Evolutionary conservation across 2,797 vertebrate genomes (phyloP).

Genomic region (Sylvilagus floridanus): DNA sequence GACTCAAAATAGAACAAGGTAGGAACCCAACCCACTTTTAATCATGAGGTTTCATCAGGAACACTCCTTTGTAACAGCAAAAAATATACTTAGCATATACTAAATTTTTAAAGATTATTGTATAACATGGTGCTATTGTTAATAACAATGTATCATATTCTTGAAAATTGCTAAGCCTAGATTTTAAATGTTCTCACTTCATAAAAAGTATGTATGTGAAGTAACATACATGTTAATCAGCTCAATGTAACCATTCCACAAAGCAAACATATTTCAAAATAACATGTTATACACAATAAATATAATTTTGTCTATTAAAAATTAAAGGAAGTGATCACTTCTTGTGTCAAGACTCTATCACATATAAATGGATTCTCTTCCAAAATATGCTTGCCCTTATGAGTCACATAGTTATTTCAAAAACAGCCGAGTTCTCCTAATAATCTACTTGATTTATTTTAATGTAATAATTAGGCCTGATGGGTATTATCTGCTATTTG

Average conservation of each 20-base stretch:
- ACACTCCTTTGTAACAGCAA: neutral
- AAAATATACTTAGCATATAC: neutral
- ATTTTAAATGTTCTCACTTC: neutral
- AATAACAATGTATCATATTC: neutral
- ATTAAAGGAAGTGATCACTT: neutral
- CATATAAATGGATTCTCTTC: neutral
- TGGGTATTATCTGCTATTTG: neutral
- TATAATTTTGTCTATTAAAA: neutral
- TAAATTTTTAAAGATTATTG: neutral
- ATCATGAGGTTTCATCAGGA: neutral
- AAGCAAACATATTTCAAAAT: neutral
- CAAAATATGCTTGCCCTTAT: neutral
- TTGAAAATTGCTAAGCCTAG: neutral
- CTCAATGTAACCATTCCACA: neutral
- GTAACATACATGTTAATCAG: too few species aligned
- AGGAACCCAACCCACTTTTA: rapidly evolving
- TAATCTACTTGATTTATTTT: neutral
- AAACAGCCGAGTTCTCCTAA: neutral
- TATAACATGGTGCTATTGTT: neutral
- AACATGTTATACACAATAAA: neutral
- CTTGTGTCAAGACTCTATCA: neutral
- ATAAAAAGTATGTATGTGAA: neutral
- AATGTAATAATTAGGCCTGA: neutral
- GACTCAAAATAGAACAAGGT: neutral
- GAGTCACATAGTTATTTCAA: neutral